These are phyloP conservation scores for Drosophila carrolli DNA, from an alignment of 1,140 invertebrate genomes.

Conservation along the genomic window DNA sequence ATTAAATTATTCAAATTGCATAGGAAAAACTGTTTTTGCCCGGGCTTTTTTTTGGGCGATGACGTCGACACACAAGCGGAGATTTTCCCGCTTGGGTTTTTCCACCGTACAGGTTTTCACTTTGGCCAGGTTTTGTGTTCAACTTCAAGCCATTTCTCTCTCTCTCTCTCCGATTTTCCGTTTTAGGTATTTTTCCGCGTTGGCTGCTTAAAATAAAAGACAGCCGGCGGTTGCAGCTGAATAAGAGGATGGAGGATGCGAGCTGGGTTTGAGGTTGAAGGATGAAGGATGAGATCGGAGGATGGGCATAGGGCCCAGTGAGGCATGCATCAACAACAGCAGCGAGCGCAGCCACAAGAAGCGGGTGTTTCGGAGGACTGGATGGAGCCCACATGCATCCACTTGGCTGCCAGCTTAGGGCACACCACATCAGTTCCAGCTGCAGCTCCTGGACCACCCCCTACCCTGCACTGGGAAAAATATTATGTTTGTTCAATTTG, in stretches of 20 bases:
- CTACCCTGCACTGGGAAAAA: conserved; percentile 1
- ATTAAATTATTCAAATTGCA: conserved; percentile 84
- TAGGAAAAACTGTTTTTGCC: conserved; percentile 61
- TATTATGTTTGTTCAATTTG: too few relatives aligned
- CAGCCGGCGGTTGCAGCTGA: conserved; percentile 47
- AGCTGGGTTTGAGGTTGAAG: background rate
- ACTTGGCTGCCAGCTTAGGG: conserved; percentile 39
- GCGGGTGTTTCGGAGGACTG: background rate
- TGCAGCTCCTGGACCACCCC: background rate
- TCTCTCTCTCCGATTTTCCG: background rate
- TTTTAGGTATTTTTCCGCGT: conserved; percentile 67
- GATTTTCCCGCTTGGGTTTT: conserved; percentile 7
- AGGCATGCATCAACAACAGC: conserved; percentile 42
- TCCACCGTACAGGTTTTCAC: background rate
- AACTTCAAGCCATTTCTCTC: conserved; percentile 40
- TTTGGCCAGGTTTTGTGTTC: conserved; percentile 30
- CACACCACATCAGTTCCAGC: conserved; percentile 19
- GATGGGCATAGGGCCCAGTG: conserved; percentile 20
- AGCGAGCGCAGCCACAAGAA: background rate
- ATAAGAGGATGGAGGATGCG: background rate
- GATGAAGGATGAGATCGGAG: too few relatives aligned
- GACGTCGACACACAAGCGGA: conserved; percentile 28
- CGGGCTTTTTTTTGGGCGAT: conserved; percentile 21
- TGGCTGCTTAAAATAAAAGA: conserved; percentile 75
- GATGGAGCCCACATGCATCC: conserved; percentile 26